phyloP scores from a whole-genome alignment of 2,888 invertebrate genomes.

The Agrotis segetum region DNA sequence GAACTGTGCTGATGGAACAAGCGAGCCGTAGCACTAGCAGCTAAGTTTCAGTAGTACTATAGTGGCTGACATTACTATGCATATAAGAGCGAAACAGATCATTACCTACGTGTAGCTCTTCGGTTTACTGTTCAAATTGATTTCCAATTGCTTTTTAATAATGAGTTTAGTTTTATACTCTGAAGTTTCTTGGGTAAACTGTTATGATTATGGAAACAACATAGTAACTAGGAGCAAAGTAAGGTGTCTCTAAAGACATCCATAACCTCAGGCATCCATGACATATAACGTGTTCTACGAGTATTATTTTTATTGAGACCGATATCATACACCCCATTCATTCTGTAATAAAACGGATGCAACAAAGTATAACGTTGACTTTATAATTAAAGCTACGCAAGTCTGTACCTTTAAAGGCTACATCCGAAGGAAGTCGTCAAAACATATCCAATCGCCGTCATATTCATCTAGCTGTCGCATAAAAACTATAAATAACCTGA shows the following conservation, averaged over 20 bases:
- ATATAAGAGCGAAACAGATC: too few species aligned
- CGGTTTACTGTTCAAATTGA: too few species aligned
- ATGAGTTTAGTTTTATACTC: too few species aligned
- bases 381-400: conserved; percentile 12
- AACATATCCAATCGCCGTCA: conserved; percentile 33
- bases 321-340: not conserved
- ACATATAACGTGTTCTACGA: not conserved
- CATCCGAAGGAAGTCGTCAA: conserved; percentile 33
- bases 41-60: not conserved
- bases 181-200: too few species aligned
- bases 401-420: conserved; percentile 8
- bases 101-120: too few species aligned
- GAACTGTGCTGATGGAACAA: not conserved
- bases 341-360: conserved; percentile 27
- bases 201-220: not conserved
- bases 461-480: conserved; percentile 47
- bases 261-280: not conserved
- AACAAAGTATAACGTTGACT: conserved; percentile 24
- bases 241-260: not conserved
- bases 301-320: not conserved
- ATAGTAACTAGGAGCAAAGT: not conserved
- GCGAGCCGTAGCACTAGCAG: not conserved
- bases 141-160: too few species aligned
- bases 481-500: conserved; percentile 54
- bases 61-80: not conserved